These are phyloP conservation scores for Mormoops blainvillei DNA, from an alignment of 2,113 vertebrate genomes.

Conservation along the genomic window DNA sequence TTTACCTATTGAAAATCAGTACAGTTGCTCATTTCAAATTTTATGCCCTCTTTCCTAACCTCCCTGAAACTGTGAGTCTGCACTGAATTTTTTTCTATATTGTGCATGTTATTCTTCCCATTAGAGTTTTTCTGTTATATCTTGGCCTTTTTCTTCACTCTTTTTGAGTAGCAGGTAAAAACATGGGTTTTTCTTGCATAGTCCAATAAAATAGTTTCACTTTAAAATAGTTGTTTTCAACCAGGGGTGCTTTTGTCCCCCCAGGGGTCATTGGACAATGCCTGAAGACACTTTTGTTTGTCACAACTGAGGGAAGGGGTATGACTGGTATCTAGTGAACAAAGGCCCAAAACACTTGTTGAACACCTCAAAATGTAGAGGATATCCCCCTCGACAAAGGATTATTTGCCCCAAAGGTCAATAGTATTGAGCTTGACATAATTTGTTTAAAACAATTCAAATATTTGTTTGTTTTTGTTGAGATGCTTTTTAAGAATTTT, in stretches of 20 bases:
- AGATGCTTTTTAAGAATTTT: background rate
- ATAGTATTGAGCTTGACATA: background rate
- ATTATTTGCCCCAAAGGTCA: background rate
- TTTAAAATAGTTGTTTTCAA: background rate
- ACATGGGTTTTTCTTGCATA: background rate
- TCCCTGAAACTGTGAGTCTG: background rate
- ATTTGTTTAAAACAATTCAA: background rate
- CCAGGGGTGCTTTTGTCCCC: background rate
- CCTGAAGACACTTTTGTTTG: background rate
- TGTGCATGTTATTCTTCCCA: background rate
- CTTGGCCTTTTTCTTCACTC: background rate
- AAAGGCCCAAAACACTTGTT: background rate
- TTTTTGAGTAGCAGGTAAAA: background rate
- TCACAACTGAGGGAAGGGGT: background rate
- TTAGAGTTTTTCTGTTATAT: background rate
- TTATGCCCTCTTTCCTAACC: background rate
- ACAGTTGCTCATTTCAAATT: background rate
- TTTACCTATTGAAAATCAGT: background rate
- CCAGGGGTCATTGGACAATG: background rate
- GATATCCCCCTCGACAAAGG: background rate
- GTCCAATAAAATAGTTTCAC: background rate
- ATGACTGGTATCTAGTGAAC: background rate
- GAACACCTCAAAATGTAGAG: background rate
- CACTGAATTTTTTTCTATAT: background rate
- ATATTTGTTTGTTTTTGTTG: conserved; percentile 2